These are phyloP conservation scores for Rhynchopsitta pachyrhyncha DNA, from an alignment of 2,113 vertebrate genomes.

Conservation along the genomic window DNA sequence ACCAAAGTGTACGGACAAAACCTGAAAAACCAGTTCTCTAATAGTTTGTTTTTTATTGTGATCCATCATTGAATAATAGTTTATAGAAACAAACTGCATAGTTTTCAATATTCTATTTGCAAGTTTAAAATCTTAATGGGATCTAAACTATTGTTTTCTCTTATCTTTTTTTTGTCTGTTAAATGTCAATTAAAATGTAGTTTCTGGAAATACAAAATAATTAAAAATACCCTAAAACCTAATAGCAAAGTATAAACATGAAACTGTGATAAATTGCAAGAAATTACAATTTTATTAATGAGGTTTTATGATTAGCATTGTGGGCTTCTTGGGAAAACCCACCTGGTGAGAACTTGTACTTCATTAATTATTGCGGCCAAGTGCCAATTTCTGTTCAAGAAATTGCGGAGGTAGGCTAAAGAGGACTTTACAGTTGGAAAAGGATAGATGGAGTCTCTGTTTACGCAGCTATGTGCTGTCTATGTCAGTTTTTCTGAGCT, in stretches of 20 bases:
- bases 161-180: not conserved
- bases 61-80: not conserved
- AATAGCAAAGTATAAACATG: not conserved
- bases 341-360: not conserved
- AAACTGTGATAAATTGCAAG: not conserved
- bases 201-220: not conserved
- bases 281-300: not conserved
- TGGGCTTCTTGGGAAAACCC: not conserved
- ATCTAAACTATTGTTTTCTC: not conserved
- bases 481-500: not conserved
- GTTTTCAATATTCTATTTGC: not conserved
- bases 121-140: not conserved
- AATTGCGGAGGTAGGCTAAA: not conserved
- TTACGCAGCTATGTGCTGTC: not conserved
- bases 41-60: not conserved
- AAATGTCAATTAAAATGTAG: not conserved
- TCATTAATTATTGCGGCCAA: not conserved
- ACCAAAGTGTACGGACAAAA: not conserved
- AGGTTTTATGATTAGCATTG: not conserved
- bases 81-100: not conserved
- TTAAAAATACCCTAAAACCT: not conserved
- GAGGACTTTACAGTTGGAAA: not conserved
- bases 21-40: not conserved
- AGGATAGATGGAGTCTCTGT: not conserved
- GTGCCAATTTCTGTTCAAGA: not conserved